These are phyloP conservation scores for Anolis apletophallus DNA, from an alignment of 2,797 vertebrate species.

Conservation along the genomic window DNA sequence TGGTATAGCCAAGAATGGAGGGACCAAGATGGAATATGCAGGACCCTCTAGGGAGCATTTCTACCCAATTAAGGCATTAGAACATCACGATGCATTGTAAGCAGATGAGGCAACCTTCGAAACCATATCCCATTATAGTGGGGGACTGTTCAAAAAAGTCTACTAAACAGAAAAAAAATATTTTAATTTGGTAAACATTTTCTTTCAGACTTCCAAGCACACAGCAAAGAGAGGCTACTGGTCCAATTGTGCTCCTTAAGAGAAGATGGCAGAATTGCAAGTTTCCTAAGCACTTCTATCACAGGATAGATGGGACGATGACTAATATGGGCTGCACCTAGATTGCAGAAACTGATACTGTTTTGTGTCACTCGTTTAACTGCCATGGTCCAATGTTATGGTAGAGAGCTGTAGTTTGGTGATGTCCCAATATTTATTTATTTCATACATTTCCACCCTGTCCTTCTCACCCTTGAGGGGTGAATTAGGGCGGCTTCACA, in stretches of 20 bases:
- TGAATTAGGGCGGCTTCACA: too few relatives aligned
- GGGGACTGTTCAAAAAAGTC: background rate
- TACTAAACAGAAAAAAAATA: background rate
- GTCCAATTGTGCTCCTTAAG: background rate
- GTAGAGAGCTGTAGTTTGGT: too few relatives aligned
- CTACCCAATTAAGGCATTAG: background rate
- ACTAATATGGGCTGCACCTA: background rate
- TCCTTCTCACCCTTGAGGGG: too few relatives aligned
- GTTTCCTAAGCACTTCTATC: background rate
- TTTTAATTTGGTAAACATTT: background rate
- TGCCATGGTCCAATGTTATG: too few relatives aligned
- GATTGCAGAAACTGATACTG: too few relatives aligned
- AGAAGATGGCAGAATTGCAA: background rate
- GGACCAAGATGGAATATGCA: too few relatives aligned
- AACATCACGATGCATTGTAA: background rate
- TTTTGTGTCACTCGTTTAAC: too few relatives aligned
- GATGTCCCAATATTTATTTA: too few relatives aligned
- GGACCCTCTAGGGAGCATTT: background rate
- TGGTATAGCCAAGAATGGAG: background rate
- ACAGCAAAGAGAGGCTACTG: background rate
- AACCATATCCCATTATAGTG: background rate
- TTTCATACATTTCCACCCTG: too few relatives aligned
- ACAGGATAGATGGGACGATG: background rate
- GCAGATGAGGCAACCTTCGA: background rate
- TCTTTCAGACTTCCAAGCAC: background rate